Conservation (phyloP, 2,113 vertebrate genomes). For the Shinisaurus crocodilurus region DNA sequence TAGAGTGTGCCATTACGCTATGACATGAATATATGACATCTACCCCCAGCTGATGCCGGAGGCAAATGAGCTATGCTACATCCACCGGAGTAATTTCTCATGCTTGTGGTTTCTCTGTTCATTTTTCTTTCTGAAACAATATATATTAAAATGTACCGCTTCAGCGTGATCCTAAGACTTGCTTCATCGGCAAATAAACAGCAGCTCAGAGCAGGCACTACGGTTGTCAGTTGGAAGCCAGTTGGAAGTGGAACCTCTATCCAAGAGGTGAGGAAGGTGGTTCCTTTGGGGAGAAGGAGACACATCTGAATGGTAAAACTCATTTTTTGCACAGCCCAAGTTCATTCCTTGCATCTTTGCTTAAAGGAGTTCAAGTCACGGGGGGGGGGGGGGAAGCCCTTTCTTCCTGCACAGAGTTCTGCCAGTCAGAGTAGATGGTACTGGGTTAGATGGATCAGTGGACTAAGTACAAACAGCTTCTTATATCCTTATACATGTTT, state of each 20-base stretch:
- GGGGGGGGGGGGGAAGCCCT: not conserved
- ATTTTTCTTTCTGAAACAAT: slow-evolving; percentile 53
- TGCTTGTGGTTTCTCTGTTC: slow-evolving; percentile 30
- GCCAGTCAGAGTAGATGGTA: not conserved
- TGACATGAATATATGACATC: slow-evolving; percentile 81
- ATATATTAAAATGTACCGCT: slow-evolving; percentile 20
- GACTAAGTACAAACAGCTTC: not conserved
- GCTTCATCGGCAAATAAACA: slow-evolving; percentile 12
- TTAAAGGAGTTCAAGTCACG: not conserved
- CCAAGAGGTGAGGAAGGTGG: not conserved
- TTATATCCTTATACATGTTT: not conserved
- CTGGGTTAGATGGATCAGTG: not conserved
- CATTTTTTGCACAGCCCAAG: not conserved
- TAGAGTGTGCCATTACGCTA: slow-evolving; percentile 77
- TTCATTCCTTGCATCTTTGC: not conserved
- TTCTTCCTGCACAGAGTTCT: not conserved
- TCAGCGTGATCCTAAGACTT: slow-evolving; percentile 30
- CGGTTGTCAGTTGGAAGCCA: not conserved
- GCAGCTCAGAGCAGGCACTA: not conserved
- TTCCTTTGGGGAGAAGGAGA: not conserved
- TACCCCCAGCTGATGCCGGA: slow-evolving; percentile 72
- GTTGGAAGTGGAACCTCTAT: not conserved
- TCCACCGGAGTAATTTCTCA: slow-evolving; percentile 67
- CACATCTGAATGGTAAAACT: not conserved
- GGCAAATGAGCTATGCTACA: slow-evolving; percentile 73